These are phyloP conservation scores for Drosophila insularis DNA, from an alignment of 1,140 invertebrate genomes.

Conservation along the genomic window DNA sequence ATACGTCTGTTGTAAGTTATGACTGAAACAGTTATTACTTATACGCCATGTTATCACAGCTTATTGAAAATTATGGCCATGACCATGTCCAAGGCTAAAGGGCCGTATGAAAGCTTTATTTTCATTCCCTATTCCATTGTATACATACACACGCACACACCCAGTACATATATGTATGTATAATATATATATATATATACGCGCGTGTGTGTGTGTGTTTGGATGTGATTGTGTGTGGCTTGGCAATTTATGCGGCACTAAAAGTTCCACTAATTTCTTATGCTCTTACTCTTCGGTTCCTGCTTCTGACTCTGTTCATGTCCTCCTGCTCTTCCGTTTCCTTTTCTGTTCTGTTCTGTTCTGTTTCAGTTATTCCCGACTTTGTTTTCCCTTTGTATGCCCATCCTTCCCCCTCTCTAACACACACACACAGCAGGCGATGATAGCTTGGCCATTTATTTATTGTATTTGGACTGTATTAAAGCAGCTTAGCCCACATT, in stretches of 20 bases:
- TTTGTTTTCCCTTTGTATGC: constrained; percentile 17
- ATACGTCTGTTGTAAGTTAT: constrained; percentile 21
- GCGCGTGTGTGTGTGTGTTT: constrained; percentile 2
- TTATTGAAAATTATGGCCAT: constrained; percentile 67
- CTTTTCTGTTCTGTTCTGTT: constrained; percentile 3
- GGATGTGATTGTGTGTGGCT: constrained; percentile 17
- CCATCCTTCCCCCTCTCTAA: constrained; percentile 27
- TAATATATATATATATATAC: too few species aligned
- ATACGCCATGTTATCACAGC: constrained; percentile 66
- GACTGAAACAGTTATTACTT: constrained; percentile 59
- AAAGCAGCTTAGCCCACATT: constrained; percentile 25
- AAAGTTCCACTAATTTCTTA: constrained; percentile 74
- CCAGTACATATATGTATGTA: constrained; percentile 19
- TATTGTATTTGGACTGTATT: constrained; percentile 67
- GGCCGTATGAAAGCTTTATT: constrained; percentile 43
- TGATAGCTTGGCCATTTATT: constrained; percentile 43
- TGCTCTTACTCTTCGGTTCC: constrained; percentile 15
- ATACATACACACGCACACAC: background rate
- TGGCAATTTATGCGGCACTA: constrained; percentile 67
- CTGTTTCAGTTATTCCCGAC: constrained; percentile 15
- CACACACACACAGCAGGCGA: constrained; percentile 42
- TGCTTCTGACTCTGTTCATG: constrained; percentile 7
- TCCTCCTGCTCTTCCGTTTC: constrained; percentile 1
- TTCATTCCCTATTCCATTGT: constrained; percentile 7
- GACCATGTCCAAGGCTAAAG: constrained; percentile 21